phyloP scores from a whole-genome alignment of 2,113 vertebrate genomes.

The Lagopus leucura region DNA sequence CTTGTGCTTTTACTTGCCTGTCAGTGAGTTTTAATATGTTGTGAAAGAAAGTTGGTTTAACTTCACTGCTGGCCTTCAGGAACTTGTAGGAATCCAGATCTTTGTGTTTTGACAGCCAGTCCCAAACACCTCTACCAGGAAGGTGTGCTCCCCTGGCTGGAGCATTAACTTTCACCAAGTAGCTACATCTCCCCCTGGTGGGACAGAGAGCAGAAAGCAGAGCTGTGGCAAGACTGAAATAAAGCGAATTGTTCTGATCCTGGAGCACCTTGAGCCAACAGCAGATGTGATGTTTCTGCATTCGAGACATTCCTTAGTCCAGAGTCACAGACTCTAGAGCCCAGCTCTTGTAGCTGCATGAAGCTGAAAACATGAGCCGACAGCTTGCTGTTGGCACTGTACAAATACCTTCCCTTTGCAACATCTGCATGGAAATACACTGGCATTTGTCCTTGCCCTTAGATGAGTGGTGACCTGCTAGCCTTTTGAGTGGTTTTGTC shows the following conservation, averaged over 20 bases:
- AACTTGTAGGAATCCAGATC: neutral
- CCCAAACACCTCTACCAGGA: rapidly evolving
- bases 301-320: conserved; percentile 37
- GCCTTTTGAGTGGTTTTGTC: neutral
- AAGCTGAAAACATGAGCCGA: neutral
- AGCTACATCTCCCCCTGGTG: conserved; percentile 57
- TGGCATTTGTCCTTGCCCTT: neutral
- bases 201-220: neutral
- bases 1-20: neutral
- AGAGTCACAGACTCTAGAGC: conserved; percentile 2
- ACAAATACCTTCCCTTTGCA: neutral
- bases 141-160: neutral
- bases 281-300: neutral
- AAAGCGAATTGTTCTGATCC: neutral
- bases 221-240: rapidly evolving
- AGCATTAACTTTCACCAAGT: neutral
- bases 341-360: neutral
- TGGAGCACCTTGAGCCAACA: neutral
- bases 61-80: neutral
- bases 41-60: neutral
- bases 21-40: neutral
- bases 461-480: neutral
- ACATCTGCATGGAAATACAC: neutral
- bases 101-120: neutral
- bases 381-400: neutral